A percentile compares a stretch with the other conserved stretches of the same genome.
phyloP scores from a whole-genome alignment of 2,797 vertebrate genomes.

The Pipistrellus kuhlii region DNA sequence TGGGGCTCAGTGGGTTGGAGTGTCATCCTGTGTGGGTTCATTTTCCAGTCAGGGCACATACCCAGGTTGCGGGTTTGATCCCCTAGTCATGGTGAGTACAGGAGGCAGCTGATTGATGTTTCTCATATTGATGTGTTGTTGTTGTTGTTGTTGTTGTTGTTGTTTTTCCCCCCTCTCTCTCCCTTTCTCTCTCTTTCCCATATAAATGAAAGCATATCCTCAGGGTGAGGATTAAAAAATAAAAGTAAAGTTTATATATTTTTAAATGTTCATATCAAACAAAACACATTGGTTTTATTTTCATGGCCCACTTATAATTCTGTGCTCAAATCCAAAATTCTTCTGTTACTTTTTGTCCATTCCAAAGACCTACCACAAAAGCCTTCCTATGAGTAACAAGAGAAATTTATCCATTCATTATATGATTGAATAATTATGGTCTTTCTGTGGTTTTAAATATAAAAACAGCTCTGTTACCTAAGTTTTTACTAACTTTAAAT shows the following conservation, averaged over 20 bases:
- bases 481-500: constrained; percentile 54
- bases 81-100: background rate
- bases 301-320: background rate
- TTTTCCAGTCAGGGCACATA: background rate
- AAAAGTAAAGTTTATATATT: background rate
- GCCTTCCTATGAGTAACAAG: constrained; percentile 13
- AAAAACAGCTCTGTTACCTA: background rate
- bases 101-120: background rate
- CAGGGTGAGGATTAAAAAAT: background rate
- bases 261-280: too few relatives aligned
- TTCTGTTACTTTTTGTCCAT: constrained; percentile 15
- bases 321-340: background rate
- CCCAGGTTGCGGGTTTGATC: background rate
- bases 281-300: background rate
- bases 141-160: background rate
- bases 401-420: background rate
- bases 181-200: background rate
- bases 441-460: constrained; percentile 63
- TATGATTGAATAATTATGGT: background rate
- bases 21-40: background rate
- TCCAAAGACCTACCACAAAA: constrained; percentile 13
- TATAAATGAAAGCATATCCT: background rate
- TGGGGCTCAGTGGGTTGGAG: background rate
- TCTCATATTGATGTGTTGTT: background rate
- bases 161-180: background rate